A percentile compares a stretch with the other conserved stretches of the same genome.
These are phyloP conservation scores for Amphipyra tragopoginis DNA, from an alignment of 2,888 invertebrate genomes.

Conservation along the genomic window DNA sequence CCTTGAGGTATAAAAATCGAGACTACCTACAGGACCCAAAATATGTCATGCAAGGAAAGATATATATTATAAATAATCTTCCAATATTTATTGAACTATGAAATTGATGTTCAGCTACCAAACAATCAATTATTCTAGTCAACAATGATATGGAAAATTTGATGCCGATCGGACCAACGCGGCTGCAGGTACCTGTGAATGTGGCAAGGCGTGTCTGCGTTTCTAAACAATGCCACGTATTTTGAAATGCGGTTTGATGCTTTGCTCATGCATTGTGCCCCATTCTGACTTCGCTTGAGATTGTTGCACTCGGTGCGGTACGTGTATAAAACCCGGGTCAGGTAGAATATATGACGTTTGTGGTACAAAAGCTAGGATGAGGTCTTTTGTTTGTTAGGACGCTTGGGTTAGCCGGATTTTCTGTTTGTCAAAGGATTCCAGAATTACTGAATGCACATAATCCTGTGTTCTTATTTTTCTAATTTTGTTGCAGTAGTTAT, in stretches of 20 bases:
- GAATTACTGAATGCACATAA: slow-evolving; percentile 12
- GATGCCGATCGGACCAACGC: slow-evolving; percentile 36
- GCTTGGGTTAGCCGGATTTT: slow-evolving; percentile 18
- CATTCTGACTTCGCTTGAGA: slow-evolving; percentile 34
- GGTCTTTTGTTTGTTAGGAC: slow-evolving; percentile 37
- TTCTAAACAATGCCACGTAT: slow-evolving; percentile 56
- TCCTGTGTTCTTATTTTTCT: slow-evolving; percentile 4
- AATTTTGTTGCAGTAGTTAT: slow-evolving; percentile 4
- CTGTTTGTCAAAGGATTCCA: slow-evolving; percentile 5
- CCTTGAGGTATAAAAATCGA: slow-evolving; percentile 2
- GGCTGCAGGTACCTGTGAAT: slow-evolving; percentile 21
- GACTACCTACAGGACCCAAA: not conserved
- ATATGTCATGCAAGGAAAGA: no score
- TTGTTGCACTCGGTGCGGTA: slow-evolving; percentile 26
- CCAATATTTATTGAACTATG: slow-evolving; percentile 25
- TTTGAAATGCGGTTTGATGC: slow-evolving; percentile 55
- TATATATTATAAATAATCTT: slow-evolving; percentile 7
- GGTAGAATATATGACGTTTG: slow-evolving; percentile 31
- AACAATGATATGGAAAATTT: slow-evolving; percentile 45
- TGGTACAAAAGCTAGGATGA: slow-evolving; percentile 25
- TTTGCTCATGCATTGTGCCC: slow-evolving; percentile 47
- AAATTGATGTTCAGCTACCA: slow-evolving; percentile 27
- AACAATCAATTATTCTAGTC: slow-evolving; percentile 47
- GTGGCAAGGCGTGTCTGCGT: slow-evolving; percentile 35
- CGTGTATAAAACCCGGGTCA: slow-evolving; percentile 22